A percentile compares a stretch with the other conserved stretches of the same genome.
Evolutionary conservation across 2,113 vertebrate genomes (phyloP).

Genomic region (Eublepharis macularius): DNA sequence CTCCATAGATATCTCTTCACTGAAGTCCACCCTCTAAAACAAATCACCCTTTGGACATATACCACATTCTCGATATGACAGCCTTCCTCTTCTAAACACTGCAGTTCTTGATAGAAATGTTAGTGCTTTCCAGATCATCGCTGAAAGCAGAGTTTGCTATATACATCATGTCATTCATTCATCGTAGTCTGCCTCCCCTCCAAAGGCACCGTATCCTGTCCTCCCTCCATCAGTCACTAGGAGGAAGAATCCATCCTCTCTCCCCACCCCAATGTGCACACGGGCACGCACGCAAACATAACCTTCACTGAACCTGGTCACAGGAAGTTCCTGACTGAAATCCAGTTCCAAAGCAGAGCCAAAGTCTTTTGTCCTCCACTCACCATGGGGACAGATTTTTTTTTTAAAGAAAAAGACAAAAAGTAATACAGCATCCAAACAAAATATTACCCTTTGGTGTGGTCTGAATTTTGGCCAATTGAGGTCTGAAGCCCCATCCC

Average conservation of each 20-base stretch:
- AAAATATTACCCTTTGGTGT: constrained; percentile 37
- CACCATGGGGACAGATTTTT: not conserved
- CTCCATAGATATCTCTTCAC: not conserved
- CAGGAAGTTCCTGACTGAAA: not conserved
- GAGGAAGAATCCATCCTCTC: no score
- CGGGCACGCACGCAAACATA: not conserved
- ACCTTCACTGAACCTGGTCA: not conserved
- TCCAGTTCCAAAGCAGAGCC: not conserved
- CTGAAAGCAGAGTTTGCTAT: not conserved
- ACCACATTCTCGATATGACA: not conserved
- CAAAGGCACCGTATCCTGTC: not conserved
- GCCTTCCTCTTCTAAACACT: not conserved
- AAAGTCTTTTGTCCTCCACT: not conserved
- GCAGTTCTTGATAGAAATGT: not conserved
- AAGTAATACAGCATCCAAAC: constrained; percentile 12
- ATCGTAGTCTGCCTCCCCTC: not conserved
- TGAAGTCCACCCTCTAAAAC: not conserved
- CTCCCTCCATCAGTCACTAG: not conserved
- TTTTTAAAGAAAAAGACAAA: not conserved
- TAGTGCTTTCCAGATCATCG: not conserved
- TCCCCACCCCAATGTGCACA: no score
- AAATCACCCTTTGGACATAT: not conserved
- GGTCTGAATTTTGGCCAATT: constrained; percentile 30
- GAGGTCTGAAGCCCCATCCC: constrained; percentile 1
- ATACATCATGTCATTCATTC: not conserved